Evolutionary conservation across 2,888 invertebrate species (phyloP).

Genomic region (Drosophila algonquin): DNA sequence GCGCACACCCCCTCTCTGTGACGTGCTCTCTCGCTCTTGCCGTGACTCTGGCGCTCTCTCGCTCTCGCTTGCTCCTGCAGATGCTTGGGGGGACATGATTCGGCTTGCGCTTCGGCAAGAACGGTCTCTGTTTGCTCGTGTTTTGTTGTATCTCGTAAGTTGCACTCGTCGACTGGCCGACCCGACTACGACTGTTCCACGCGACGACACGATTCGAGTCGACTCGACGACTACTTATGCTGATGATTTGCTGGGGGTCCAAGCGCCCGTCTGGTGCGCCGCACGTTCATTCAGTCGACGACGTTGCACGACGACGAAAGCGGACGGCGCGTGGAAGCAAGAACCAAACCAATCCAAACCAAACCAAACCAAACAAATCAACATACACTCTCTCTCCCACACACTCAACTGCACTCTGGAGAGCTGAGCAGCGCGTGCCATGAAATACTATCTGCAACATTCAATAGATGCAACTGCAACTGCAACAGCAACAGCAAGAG

Average conservation of each 20-base stretch:
- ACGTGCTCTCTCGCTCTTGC: constrained; percentile 18
- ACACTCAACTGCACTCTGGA: constrained; percentile 44
- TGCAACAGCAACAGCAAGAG: constrained; percentile 30
- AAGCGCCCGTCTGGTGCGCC: constrained; percentile 79
- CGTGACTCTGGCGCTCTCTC: constrained; percentile 27
- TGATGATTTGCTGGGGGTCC: constrained; percentile 80
- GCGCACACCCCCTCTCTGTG: constrained; percentile 64
- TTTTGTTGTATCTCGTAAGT: constrained; percentile 65
- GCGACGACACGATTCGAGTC: constrained; percentile 59
- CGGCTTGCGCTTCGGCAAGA: constrained; percentile 60
- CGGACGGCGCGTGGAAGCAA: constrained; percentile 52
- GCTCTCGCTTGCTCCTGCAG: constrained; percentile 69
- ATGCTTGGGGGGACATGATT: constrained; percentile 61
- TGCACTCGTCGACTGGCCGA: constrained; percentile 48
- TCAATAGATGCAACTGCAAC: constrained; percentile 53
- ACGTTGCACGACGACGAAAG: constrained; percentile 73
- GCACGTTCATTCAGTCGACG: constrained; percentile 82
- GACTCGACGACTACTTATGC: constrained; percentile 70
- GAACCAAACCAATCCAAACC: constrained; percentile 35
- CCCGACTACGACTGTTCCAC: constrained; percentile 49
- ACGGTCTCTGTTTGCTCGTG: constrained; percentile 73
- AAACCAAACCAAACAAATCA: constrained; percentile 17
- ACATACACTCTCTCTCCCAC: constrained; percentile 23
- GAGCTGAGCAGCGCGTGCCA: constrained; percentile 72
- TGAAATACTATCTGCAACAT: constrained; percentile 49